Conservation (phyloP, 2,113 vertebrate genomes). For the Canis aureus region DNA sequence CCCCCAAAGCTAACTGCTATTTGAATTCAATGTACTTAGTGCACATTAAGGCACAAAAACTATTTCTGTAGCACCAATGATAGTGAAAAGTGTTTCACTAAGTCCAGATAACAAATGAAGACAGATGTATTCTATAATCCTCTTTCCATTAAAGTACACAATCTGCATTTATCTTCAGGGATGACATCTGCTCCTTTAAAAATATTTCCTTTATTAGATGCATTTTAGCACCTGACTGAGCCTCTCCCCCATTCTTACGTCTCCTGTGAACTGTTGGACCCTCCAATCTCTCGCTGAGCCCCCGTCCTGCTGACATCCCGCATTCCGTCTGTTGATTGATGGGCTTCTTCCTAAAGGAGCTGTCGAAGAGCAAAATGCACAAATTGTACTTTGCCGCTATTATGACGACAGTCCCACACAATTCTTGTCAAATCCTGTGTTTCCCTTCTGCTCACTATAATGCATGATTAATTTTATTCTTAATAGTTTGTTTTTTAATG, state of each 20-base stretch:
- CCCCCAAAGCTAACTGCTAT: not conserved
- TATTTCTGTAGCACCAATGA: constrained; percentile 62
- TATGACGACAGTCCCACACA: not conserved
- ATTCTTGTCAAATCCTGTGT: constrained; percentile 21
- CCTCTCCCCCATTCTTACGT: constrained; percentile 39
- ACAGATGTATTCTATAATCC: constrained; percentile 44
- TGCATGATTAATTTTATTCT: not conserved
- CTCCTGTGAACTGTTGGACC: constrained; percentile 69
- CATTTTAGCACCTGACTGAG: constrained; percentile 61
- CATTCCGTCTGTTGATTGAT: not conserved
- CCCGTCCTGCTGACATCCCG: constrained; percentile 68
- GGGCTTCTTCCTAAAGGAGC: constrained; percentile 69
- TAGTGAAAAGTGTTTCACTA: constrained; percentile 76
- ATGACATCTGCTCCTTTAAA: constrained; percentile 73
- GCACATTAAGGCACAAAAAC: constrained; percentile 54
- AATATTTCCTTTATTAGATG: constrained; percentile 71
- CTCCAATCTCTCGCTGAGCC: constrained; percentile 77
- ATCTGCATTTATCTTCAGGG: constrained; percentile 70
- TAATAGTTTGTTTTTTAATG: constrained; percentile 13
- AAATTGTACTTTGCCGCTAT: constrained; percentile 19
- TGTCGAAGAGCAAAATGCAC: constrained; percentile 45
- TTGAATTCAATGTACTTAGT: constrained; percentile 59
- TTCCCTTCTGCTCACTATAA: constrained; percentile 14
- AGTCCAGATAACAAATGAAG: constrained; percentile 67
- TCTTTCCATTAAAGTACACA: not conserved